Evolutionary conservation across 2,113 vertebrate genomes (phyloP).

Genomic region (Calonectris borealis): DNA sequence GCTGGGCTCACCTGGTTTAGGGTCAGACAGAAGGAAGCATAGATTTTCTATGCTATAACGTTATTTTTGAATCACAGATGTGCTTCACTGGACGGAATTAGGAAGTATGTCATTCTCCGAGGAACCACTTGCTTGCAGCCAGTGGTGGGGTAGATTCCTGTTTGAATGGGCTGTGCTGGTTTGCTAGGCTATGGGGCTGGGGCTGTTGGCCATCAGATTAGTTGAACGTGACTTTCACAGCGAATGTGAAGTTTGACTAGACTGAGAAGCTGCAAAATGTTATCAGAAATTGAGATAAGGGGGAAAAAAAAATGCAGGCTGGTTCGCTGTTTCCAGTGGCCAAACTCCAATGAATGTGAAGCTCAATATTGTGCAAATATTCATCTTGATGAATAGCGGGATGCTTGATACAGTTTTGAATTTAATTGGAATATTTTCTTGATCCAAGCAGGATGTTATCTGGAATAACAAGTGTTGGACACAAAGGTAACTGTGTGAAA

Average conservation of each 20-base stretch:
- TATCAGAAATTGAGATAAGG: neutral
- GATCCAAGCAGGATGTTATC: neutral
- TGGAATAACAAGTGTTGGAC: neutral
- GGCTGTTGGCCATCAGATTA: neutral
- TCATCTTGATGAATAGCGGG: neutral
- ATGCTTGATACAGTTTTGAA: neutral
- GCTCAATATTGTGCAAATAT: neutral
- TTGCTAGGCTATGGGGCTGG: neutral
- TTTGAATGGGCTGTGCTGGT: neutral
- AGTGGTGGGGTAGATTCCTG: neutral
- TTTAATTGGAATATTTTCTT: neutral
- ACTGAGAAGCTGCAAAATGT: neutral
- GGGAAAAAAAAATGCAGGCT: neutral
- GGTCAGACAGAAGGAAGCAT: neutral
- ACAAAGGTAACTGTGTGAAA: neutral
- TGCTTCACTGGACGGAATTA: neutral
- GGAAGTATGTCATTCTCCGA: neutral
- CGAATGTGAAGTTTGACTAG: neutral
- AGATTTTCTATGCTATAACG: neutral
- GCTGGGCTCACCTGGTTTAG: neutral
- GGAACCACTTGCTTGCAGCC: neutral
- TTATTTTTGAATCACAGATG: neutral
- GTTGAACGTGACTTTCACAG: neutral
- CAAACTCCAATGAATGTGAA: neutral
- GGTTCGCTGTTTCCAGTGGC: accelerated